Evolutionary conservation across 2,888 invertebrate genomes (phyloP), one percentile per base, ranked within the genome.

Genomic region (Xylota segnis): DNA sequence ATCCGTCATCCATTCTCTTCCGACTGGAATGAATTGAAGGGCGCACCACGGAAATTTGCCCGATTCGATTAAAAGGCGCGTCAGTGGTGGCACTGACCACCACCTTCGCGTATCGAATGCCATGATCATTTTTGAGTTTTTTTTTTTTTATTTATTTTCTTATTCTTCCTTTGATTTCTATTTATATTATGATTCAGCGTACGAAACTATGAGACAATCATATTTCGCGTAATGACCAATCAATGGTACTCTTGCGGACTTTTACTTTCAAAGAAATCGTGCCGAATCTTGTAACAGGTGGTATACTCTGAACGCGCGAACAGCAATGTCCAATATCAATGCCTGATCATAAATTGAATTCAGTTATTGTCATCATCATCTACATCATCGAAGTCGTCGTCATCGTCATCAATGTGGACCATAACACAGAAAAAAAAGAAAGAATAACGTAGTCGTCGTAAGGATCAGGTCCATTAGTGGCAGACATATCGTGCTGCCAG

Each of bases 221-320:
- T 14, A 66, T 52, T 68, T 63, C 47, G 54, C 45, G 32, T 71
- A 70, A 66, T 71, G 54, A 63, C 37, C 79, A 79, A 84, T 84
- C 74, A 75, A 74, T 63, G 63, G 18, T 14, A 37, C 52, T 66
- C 65, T 32, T 52, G 61, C 59, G 63, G 68, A 84, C 84, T 84
- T 84, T 84, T 84, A 84, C 84, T 84, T 84, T 84, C 71, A 71
- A 75, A 59, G 65, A 75, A 84, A 79, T 84, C 84, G 84, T 84
- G 84, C 84, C 75, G 65, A 71, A 79, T 84, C 75, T 65, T 54
- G 37, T 2, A 79, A 59, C 79, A 84, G 79, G 65, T 79, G 75
- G 63, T 70, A 32, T 40, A 75, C 18, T 14, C 32, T 50, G 58
- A 43, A n/a, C 47, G 50, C 56, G 65, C 40, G 52, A 34, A 40